Conservation (phyloP, 2,797 vertebrate genomes). For the Sebastes glaucus region DNA sequence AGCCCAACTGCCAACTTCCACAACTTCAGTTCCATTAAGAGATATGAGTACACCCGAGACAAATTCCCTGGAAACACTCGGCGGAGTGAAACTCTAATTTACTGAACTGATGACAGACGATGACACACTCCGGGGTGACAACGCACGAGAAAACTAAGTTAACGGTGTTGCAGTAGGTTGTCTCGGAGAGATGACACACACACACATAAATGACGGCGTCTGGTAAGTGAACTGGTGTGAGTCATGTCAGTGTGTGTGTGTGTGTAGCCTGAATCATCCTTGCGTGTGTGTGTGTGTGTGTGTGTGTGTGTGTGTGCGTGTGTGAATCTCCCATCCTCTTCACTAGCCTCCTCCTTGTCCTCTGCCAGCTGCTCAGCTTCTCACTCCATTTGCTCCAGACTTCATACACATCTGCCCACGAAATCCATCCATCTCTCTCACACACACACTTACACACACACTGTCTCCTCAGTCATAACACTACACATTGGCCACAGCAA, state of each 20-base stretch:
- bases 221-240: conserved; percentile 69
- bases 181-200: conserved; percentile 65
- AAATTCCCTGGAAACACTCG: conserved; percentile 61
- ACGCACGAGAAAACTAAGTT: conserved; percentile 62
- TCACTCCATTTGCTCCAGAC: conserved; percentile 85
- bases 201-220: conserved; percentile 47
- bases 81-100: conserved; percentile 62
- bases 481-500: conserved; percentile 22
- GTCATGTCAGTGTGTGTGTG: conserved; percentile 46
- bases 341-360: conserved; percentile 71
- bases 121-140: conserved; percentile 50
- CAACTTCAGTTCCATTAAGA: conserved; percentile 63
- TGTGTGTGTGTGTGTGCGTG: neutral
- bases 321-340: conserved; percentile 52
- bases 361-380: conserved; percentile 82
- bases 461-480: conserved; percentile 3
- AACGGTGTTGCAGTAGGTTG: conserved; percentile 51
- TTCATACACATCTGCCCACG: conserved; percentile 82
- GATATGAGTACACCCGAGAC: conserved; percentile 52
- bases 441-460: neutral
- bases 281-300: conserved; percentile 6
- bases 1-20: conserved; percentile 48
- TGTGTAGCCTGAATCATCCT: conserved; percentile 42
- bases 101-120: conserved; percentile 66
- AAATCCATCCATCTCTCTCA: conserved; percentile 56